phyloP scores from a whole-genome alignment of 2,113 vertebrate species.

The Heterocephalus glaber region DNA sequence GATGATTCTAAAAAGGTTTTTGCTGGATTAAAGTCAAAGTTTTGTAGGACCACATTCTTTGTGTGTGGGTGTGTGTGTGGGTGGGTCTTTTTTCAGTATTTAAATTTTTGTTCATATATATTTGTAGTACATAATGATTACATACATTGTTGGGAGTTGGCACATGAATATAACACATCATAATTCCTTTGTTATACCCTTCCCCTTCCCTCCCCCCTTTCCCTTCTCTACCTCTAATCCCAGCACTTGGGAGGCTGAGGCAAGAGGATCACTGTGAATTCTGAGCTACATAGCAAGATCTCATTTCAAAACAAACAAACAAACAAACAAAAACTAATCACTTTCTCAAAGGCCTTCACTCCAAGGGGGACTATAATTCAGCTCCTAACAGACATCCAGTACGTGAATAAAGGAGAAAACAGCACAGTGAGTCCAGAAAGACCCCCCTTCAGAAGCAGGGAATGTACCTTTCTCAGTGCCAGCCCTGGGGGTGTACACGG shows the following conservation, averaged over 20 bases:
- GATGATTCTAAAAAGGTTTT: background rate
- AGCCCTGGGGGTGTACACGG: accelerated
- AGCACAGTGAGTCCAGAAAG: accelerated
- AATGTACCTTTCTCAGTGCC: background rate
- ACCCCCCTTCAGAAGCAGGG: accelerated
- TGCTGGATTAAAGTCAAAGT: background rate
- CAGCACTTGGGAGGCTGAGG: background rate
- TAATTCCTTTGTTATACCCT: background rate
- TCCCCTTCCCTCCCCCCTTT: background rate
- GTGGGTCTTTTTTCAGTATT: background rate
- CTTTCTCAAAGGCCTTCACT: background rate
- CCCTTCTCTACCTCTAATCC: background rate
- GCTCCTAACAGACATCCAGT: background rate
- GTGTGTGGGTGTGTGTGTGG: background rate
- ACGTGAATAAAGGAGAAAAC: background rate
- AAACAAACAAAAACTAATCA: background rate
- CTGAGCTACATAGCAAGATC: background rate
- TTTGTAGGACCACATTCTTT: background rate
- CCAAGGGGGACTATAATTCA: background rate
- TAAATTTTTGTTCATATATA: background rate
- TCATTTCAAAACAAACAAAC: background rate
- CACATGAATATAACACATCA: background rate
- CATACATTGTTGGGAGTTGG: background rate
- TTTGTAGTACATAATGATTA: background rate
- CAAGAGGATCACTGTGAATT: background rate